These are phyloP conservation scores for Trachelus tabidus DNA, from an alignment of 2,888 invertebrate species.

Conservation along the genomic window DNA sequence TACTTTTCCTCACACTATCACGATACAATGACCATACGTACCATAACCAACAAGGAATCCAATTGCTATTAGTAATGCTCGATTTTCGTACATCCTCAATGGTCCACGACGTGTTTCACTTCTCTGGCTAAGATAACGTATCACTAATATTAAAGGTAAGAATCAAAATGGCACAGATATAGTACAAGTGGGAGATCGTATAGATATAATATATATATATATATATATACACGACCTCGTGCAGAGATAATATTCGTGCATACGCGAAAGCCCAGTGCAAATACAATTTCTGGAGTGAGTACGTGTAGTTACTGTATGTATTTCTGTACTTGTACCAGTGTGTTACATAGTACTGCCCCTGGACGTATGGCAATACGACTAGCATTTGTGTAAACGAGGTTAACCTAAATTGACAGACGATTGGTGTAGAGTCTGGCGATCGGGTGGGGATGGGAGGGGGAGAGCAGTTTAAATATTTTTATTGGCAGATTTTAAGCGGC, in stretches of 20 bases:
- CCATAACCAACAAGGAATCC: not conserved
- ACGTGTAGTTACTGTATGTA: not conserved
- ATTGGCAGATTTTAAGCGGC: not conserved
- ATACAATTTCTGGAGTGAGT: not conserved
- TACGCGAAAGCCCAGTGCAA: not conserved
- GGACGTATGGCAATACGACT: not conserved
- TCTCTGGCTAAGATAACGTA: conserved; percentile 35
- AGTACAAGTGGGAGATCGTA: not conserved
- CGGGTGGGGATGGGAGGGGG: not conserved
- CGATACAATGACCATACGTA: not conserved
- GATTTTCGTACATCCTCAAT: not conserved
- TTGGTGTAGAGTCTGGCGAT: not conserved
- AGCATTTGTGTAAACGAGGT: not conserved
- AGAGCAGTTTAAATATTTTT: not conserved
- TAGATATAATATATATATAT: not conserved
- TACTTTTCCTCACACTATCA: not conserved
- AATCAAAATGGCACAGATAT: not conserved
- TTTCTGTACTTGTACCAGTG: not conserved
- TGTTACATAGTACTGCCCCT: not conserved
- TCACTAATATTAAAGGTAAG: conserved; percentile 34
- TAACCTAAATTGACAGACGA: not conserved
- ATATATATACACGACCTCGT: not conserved
- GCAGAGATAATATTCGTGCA: not conserved
- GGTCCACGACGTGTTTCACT: not conserved
- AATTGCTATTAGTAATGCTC: not conserved